A percentile compares a stretch with the other conserved stretches of the same genome.
phyloP scores from a whole-genome alignment of 2,113 vertebrate genomes.

The Zosterops japonicus region DNA sequence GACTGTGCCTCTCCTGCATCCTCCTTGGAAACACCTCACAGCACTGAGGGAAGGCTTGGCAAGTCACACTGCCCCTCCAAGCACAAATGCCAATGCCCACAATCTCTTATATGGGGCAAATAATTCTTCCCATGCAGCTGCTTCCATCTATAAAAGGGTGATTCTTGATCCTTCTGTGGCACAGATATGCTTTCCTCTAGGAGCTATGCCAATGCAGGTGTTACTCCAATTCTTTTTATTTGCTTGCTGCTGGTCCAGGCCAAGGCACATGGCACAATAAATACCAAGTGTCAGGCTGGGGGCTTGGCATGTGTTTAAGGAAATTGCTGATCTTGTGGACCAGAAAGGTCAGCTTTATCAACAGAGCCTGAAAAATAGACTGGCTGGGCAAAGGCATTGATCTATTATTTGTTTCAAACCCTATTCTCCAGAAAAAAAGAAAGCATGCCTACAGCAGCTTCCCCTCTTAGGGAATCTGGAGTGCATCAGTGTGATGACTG shows the following conservation, averaged over 20 bases:
- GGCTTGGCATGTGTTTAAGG: neutral
- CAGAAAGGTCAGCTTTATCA: neutral
- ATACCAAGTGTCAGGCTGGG: neutral
- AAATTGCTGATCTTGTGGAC: neutral
- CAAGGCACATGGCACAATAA: neutral
- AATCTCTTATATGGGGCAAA: fast-evolving
- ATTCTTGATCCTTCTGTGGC: neutral
- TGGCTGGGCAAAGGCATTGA: neutral
- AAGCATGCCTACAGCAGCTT: neutral
- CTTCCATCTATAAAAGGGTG: neutral
- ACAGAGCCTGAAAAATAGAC: neutral
- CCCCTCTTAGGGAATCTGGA: neutral
- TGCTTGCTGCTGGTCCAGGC: neutral
- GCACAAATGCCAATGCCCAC: neutral
- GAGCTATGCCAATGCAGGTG: neutral
- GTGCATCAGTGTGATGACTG: neutral
- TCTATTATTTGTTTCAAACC: neutral
- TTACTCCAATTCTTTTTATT: neutral
- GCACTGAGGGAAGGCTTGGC: neutral
- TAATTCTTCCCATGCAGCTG: neutral
- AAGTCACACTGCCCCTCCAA: neutral
- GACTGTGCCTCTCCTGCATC: neutral
- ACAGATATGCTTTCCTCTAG: neutral
- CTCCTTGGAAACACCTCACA: neutral
- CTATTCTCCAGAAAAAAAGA: neutral